Evolutionary conservation across 2,888 invertebrate genomes (phyloP).

Genomic region (Drosophila antonietae): DNA sequence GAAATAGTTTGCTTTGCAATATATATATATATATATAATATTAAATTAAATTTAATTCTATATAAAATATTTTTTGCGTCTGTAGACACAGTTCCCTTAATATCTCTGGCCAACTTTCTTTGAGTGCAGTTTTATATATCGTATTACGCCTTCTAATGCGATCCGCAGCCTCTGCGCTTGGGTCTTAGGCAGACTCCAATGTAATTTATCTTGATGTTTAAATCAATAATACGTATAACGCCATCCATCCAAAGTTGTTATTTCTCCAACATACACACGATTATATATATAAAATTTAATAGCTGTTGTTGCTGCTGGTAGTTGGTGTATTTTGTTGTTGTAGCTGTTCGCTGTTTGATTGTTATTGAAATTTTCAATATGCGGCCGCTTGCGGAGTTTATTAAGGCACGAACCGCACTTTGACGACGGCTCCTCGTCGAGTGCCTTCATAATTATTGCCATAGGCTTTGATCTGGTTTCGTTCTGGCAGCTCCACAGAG

Average conservation of each 20-base stretch:
- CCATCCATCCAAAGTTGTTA: conserved; percentile 61
- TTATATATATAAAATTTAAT: conserved; percentile 50
- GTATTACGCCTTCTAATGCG: conserved; percentile 57
- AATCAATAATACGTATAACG: conserved; percentile 81
- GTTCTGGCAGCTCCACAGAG: conserved; percentile 46
- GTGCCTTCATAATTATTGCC: conserved; percentile 76
- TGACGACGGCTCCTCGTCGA: conserved; percentile 46
- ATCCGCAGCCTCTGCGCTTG: conserved; percentile 44
- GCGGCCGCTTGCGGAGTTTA: conserved; percentile 67
- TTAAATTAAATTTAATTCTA: too few relatives aligned
- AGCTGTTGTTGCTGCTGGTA: conserved; percentile 46
- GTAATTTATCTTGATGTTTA: conserved; percentile 84
- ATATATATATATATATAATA: too few relatives aligned
- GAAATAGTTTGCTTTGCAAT: neutral
- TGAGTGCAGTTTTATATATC: conserved; percentile 8
- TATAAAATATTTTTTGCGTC: too few relatives aligned
- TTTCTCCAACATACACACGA: conserved; percentile 24
- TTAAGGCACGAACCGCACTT: conserved; percentile 69
- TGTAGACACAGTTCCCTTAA: neutral
- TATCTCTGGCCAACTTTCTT: neutral
- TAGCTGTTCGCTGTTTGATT: conserved; percentile 42
- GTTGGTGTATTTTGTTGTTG: conserved; percentile 41
- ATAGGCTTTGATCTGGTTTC: conserved; percentile 78
- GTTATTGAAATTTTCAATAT: conserved; percentile 72
- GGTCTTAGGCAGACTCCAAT: conserved; percentile 63